Evolutionary conservation across 2,888 invertebrate genomes (phyloP), one percentile per base, ranked within the genome.

Genomic region (Gandaritis pyraliata): DNA sequence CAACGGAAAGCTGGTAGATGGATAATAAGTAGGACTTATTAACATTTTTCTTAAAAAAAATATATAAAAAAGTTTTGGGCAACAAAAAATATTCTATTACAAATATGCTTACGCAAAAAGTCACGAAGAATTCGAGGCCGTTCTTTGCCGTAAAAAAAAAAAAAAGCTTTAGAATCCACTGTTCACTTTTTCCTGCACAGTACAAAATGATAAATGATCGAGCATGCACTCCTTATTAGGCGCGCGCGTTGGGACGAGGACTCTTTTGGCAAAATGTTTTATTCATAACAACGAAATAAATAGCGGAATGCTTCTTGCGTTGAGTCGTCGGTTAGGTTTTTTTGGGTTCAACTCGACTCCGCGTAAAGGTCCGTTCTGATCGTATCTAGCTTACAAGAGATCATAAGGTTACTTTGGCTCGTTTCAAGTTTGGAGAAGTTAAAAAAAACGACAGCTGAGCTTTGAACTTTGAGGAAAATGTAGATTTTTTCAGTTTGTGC

Each of bases 211-310:
- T 80, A 77, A 78, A 83, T 76, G 79, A 72, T 69, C 71, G 61
- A 72, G 72, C 76, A 71, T 72, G 74, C 70, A 69, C 74, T 69
- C 83, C 85, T 65, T 78, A 87, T 81, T 87, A 77, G 86, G 86
- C 70, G 65, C 68, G 68, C 69, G 71, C 57, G 68, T 66, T 68
- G 66, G 68, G 66, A 58, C 61, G 64, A 64, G 66, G 75, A 60
- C 70, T 70, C 73, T 87, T 88, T 89, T 82, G 88, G 87, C 80
- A 74, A 84, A 77, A 88, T 89, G 85, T 88, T 81, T 89, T 80
- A 88, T 88, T 88, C 87, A 88, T 88, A 70, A 68, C 71, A 74
- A 72, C 78, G 76, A 83, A 83, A 82, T 78, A 78, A 80, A 80
- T 82, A 82, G 74, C 77, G 68, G 64, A 65, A 65, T 66, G 65